Evolutionary conservation across 2,888 invertebrate genomes (phyloP).

Genomic region (Gryllus longicercus): DNA sequence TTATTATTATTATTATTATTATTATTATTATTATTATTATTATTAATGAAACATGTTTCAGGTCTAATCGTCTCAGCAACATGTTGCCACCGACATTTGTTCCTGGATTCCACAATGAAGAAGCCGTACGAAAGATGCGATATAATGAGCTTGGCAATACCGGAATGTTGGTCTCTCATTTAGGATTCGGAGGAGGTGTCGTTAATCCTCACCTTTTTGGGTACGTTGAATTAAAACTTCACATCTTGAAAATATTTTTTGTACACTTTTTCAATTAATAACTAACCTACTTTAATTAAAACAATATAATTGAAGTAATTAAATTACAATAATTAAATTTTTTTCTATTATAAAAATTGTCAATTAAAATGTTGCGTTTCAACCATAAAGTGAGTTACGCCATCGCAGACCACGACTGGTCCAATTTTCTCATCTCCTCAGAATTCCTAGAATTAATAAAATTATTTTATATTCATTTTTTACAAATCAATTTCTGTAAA

Average conservation of each 20-base stretch:
- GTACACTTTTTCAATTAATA: too few species aligned
- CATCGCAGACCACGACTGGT: constrained; percentile 54
- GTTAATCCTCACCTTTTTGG: constrained; percentile 67
- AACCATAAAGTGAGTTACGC: too few species aligned
- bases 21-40: background rate
- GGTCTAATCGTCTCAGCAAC: background rate
- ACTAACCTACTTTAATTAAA: too few species aligned
- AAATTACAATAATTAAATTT: too few species aligned
- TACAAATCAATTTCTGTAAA: constrained; percentile 35
- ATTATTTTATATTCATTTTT: too few species aligned
- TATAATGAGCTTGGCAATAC: constrained; percentile 73
- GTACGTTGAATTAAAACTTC: constrained; percentile 49
- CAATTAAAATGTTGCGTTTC: too few species aligned
- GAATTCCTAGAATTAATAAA: too few species aligned
- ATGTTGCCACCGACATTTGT: constrained; percentile 59
- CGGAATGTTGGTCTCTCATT: constrained; percentile 64
- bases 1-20: background rate
- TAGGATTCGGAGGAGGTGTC: constrained; percentile 73
- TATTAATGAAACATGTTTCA: background rate
- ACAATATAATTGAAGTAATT: too few species aligned
- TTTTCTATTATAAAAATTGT: too few species aligned
- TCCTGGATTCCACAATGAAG: constrained; percentile 61
- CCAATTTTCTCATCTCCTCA: background rate
- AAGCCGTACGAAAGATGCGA: constrained; percentile 62
- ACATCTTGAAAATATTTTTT: too few species aligned